Conservation (phyloP, 2,113 vertebrate species). For the Myotis yumanensis region DNA sequence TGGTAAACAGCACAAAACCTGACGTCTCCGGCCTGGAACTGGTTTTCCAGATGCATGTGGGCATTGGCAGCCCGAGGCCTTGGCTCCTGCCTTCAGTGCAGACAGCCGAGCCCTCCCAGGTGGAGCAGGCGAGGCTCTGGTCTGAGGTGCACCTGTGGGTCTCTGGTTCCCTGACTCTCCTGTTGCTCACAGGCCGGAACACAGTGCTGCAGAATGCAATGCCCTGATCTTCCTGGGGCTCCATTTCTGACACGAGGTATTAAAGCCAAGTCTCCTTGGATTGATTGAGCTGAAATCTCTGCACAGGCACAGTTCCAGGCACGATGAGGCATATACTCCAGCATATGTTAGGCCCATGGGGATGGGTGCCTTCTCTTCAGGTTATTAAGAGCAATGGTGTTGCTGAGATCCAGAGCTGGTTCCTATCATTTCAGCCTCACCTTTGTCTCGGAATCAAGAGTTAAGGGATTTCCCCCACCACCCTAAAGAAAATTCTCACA, state of each 20-base stretch:
- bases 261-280: neutral
- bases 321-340: fast-evolving
- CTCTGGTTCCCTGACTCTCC: neutral
- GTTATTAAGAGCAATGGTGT: neutral
- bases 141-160: neutral
- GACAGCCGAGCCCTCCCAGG: neutral
- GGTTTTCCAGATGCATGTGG: neutral
- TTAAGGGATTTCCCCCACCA: neutral
- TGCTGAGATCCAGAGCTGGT: neutral
- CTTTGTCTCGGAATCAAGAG: slow-evolving; percentile 14
- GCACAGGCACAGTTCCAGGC: neutral
- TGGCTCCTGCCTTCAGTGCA: neutral
- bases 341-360: fast-evolving
- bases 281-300: neutral
- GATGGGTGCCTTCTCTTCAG: neutral
- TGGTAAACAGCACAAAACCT: neutral
- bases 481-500: neutral
- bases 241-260: neutral
- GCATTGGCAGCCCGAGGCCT: neutral
- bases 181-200: neutral
- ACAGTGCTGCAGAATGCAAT: neutral
- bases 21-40: neutral
- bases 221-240: neutral
- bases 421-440: neutral
- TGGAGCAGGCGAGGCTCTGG: neutral